Percentiles rank a stretch among this genome's conserved stretches.
Evolutionary conservation across 1,140 invertebrate genomes (phyloP).

Genomic region (Psix sp.): DNA sequence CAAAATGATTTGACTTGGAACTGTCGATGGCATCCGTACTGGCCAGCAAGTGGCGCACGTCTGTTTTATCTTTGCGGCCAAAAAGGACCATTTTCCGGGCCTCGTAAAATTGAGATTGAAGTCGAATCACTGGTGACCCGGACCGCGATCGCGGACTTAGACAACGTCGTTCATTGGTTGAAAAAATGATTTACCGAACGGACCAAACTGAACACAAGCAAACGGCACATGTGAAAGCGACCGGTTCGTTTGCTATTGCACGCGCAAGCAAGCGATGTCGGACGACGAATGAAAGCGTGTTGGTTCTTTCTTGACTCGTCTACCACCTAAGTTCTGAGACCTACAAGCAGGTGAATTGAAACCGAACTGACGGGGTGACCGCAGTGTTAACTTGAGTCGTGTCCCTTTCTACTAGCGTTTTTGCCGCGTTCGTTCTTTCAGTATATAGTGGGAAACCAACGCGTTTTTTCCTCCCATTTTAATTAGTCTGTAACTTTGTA

Average conservation of each 20-base stretch:
- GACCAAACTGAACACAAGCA: too few species aligned
- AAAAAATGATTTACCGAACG: too few species aligned
- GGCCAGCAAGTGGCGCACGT: conserved; percentile 69
- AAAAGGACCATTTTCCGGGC: conserved; percentile 70
- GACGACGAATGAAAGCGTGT: conserved; percentile 49
- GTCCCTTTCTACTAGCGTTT: conserved; percentile 46
- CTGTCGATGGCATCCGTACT: conserved; percentile 71
- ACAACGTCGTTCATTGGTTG: conserved; percentile 17
- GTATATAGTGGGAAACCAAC: neutral
- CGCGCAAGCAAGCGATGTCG: conserved; percentile 12
- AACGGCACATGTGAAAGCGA: conserved; percentile 20
- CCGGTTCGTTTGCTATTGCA: conserved; percentile 7
- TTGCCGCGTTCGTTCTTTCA: neutral
- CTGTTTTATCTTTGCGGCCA: conserved; percentile 70
- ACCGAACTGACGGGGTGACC: conserved; percentile 49
- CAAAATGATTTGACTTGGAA: conserved; percentile 68
- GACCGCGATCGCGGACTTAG: too few species aligned
- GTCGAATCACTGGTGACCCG: too few species aligned
- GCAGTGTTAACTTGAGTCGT: conserved; percentile 41
- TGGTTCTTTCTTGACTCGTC: conserved; percentile 55
- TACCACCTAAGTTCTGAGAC: conserved; percentile 33
- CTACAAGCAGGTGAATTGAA: conserved; percentile 54
- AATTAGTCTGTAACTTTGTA: too few species aligned
- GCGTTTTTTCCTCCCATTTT: neutral
- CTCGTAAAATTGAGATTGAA: neutral